These are phyloP conservation scores for Euphonia xanthogaster DNA, from an alignment of 2,797 vertebrate genomes.

Conservation along the genomic window DNA sequence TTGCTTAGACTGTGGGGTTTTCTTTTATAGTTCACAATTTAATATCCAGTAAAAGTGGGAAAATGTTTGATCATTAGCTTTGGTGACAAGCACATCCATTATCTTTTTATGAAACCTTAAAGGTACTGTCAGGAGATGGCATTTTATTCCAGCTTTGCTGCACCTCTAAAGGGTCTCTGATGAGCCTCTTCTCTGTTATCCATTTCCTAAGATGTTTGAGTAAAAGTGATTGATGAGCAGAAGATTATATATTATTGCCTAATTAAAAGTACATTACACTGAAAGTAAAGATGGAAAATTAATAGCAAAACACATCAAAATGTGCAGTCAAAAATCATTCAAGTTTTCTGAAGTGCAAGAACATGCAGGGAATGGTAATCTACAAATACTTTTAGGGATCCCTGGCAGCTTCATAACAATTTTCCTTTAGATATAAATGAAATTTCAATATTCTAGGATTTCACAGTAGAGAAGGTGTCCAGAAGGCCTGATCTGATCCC, in stretches of 20 bases:
- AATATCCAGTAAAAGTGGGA: constrained; percentile 48
- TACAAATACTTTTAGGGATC: neutral
- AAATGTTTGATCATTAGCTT: constrained; percentile 62
- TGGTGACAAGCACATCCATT: constrained; percentile 63
- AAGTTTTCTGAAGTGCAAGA: neutral
- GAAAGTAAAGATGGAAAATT: constrained; percentile 62
- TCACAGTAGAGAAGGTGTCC: neutral
- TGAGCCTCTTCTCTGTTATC: neutral
- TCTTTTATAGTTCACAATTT: constrained; percentile 36
- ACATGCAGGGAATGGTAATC: neutral
- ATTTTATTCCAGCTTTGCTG: constrained; percentile 47
- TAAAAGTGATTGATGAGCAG: constrained; percentile 54
- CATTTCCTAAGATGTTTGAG: neutral
- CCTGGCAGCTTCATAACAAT: neutral
- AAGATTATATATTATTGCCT: constrained; percentile 66
- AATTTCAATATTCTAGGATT: neutral
- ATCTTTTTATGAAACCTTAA: constrained; percentile 69
- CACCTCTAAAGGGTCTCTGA: constrained; percentile 10
- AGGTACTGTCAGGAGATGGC: constrained; percentile 44
- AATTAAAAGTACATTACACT: constrained; percentile 63
- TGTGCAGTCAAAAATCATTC: constrained; percentile 1
- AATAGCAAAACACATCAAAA: constrained; percentile 63
- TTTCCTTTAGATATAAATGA: neutral
- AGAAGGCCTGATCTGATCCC: neutral
- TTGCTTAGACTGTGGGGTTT: neutral